Evolutionary conservation across 2,888 invertebrate species (phyloP).

Genomic region (Sinotaia quadrata): DNA sequence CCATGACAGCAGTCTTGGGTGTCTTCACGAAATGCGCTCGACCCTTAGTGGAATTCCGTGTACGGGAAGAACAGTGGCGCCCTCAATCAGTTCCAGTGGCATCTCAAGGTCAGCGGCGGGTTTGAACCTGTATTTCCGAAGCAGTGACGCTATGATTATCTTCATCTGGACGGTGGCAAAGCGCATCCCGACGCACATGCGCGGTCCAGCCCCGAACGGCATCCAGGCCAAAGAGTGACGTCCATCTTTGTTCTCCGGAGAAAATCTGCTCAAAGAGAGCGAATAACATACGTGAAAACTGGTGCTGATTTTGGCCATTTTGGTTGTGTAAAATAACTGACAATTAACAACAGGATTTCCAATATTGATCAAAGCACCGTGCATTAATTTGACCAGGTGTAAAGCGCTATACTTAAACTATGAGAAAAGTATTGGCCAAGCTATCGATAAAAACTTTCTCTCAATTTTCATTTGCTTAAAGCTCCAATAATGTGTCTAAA

Average conservation of each 20-base stretch:
- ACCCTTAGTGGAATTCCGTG: conserved; percentile 53
- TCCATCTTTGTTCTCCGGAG: conserved; percentile 45
- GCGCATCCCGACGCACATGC: conserved; percentile 64
- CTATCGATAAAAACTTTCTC: too few relatives aligned
- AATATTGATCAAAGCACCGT: too few relatives aligned
- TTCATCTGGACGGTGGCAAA: conserved; percentile 67
- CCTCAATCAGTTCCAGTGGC: conserved; percentile 58
- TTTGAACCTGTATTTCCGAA: conserved; percentile 54
- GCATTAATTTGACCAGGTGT: too few relatives aligned
- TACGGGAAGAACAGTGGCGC: conserved; percentile 62
- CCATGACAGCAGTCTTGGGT: too few relatives aligned
- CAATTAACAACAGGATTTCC: too few relatives aligned
- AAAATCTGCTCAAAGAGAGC: conserved; percentile 51
- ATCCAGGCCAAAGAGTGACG: conserved; percentile 64
- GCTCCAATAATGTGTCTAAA: too few relatives aligned
- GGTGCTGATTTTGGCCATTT: too few relatives aligned
- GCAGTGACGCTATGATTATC: conserved; percentile 55
- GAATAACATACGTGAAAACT: too few relatives aligned
- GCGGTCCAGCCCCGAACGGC: conserved; percentile 67
- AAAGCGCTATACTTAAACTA: too few relatives aligned
- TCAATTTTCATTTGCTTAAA: too few relatives aligned
- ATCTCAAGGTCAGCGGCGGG: conserved; percentile 45
- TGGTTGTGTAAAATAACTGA: too few relatives aligned
- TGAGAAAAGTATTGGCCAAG: too few relatives aligned
- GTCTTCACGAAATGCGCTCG: conserved; percentile 28